Evolutionary conservation across 2,888 invertebrate species (phyloP).

Genomic region (Plagodis pulveraria): DNA sequence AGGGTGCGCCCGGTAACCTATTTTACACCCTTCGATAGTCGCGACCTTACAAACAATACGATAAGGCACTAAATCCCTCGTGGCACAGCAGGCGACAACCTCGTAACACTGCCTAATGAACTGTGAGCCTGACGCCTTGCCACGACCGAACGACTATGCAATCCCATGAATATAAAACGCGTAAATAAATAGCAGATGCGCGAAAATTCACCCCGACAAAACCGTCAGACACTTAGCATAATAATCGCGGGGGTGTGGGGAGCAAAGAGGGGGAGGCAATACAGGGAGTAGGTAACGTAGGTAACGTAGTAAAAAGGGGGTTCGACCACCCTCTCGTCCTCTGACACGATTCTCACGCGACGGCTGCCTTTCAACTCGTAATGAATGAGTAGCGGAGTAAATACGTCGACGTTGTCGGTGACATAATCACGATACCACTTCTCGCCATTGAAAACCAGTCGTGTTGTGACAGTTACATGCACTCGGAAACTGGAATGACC

Average conservation of each 20-base stretch:
- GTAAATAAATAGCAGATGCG: constrained; percentile 85
- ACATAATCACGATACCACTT: constrained; percentile 62
- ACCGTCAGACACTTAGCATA: constrained; percentile 82
- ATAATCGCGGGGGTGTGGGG: constrained; percentile 72
- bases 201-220: constrained; percentile 80
- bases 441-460: constrained; percentile 66
- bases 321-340: constrained; percentile 53
- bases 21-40: constrained; percentile 38
- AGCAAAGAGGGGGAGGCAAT: constrained; percentile 38
- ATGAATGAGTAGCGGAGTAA: constrained; percentile 78
- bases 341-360: constrained; percentile 84
- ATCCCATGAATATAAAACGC: constrained; percentile 83
- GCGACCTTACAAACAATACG: constrained; percentile 40
- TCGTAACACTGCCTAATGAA: constrained; percentile 75
- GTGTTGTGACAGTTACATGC: constrained; percentile 48
- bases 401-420: constrained; percentile 60
- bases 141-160: constrained; percentile 67
- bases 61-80: constrained; percentile 48
- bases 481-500: constrained; percentile 56
- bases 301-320: constrained; percentile 44
- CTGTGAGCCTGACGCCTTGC: constrained; percentile 71
- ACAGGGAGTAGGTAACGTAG: too few relatives aligned
- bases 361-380: constrained; percentile 76
- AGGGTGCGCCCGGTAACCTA: constrained; percentile 71
- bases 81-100: constrained; percentile 44